Conservation (phyloP, 2,113 vertebrate genomes). For the Acanthochromis polyacanthus region DNA sequence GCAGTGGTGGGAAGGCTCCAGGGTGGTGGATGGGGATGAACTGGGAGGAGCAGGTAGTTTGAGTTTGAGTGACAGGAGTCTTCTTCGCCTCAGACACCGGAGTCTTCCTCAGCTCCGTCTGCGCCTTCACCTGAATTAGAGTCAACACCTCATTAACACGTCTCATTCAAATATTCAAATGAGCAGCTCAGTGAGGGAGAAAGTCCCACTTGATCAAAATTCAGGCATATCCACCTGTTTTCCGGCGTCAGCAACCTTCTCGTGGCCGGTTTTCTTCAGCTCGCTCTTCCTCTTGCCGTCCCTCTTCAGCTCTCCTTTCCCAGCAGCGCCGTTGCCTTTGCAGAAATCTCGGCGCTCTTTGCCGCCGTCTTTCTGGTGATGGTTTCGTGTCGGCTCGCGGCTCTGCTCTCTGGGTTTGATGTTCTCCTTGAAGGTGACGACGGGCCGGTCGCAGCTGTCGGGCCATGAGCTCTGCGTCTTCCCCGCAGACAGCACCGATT, state of each 20-base stretch:
- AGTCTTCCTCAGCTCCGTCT: constrained; percentile 93
- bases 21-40: constrained; percentile 98
- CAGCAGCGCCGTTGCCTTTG: constrained; percentile 85
- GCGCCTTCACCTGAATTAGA: constrained; percentile 87
- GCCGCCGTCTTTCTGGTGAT: constrained; percentile 86
- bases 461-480: constrained; percentile 89
- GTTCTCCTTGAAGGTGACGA: constrained; percentile 98
- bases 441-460: constrained; percentile 90
- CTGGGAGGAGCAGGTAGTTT: constrained; percentile 92
- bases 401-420: constrained; percentile 93
- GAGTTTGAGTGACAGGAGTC: constrained; percentile 91
- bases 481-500: constrained; percentile 93
- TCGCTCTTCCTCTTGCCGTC: constrained; percentile 95
- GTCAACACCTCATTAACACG: background rate
- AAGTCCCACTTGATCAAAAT: no score
- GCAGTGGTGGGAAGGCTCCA: constrained; percentile 96
- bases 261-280: constrained; percentile 87
- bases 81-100: constrained; percentile 96
- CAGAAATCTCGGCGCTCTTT: constrained; percentile 89
- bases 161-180: no score
- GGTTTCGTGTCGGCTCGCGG: constrained; percentile 87
- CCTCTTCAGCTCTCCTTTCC: constrained; percentile 90
- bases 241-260: constrained; percentile 87
- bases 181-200: background rate
- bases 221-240: constrained; percentile 86